Evolutionary conservation across 2,113 vertebrate genomes (phyloP).

Genomic region (Gavialis gangeticus): DNA sequence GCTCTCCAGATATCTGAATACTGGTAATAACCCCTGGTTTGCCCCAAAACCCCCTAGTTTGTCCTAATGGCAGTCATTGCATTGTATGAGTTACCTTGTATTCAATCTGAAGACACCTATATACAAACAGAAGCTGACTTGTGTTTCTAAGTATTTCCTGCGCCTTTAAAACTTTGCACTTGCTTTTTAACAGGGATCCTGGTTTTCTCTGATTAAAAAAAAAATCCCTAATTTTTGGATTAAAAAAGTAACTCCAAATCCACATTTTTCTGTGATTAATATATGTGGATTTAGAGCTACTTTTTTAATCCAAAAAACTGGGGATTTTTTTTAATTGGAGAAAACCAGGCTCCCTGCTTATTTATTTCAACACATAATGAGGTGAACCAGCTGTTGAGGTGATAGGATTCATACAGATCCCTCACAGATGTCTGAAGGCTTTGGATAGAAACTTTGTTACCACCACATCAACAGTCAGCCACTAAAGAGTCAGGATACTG

Average conservation of each 20-base stretch:
- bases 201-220: too few relatives aligned
- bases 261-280: too few relatives aligned
- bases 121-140: constrained; percentile 52
- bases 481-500: constrained; percentile 55
- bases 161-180: constrained; percentile 64
- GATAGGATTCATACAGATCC: constrained; percentile 72
- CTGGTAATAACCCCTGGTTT: constrained; percentile 21
- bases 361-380: constrained; percentile 63
- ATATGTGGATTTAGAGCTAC: too few relatives aligned
- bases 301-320: too few relatives aligned
- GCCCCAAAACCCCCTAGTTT: neutral
- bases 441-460: constrained; percentile 67
- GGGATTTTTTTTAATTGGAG: too few relatives aligned
- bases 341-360: too few relatives aligned
- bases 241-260: too few relatives aligned
- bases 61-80: neutral
- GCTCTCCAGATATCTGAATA: constrained; percentile 8
- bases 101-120: constrained; percentile 8
- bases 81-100: constrained; percentile 4
- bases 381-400: constrained; percentile 64
- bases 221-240: too few relatives aligned
- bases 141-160: constrained; percentile 64
- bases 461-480: constrained; percentile 68
- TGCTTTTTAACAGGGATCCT: constrained; percentile 40
- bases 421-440: constrained; percentile 59